Base-by-base conservation (phyloP, 2,888 invertebrate genomes). In the Tiliacea citrago region DNA sequence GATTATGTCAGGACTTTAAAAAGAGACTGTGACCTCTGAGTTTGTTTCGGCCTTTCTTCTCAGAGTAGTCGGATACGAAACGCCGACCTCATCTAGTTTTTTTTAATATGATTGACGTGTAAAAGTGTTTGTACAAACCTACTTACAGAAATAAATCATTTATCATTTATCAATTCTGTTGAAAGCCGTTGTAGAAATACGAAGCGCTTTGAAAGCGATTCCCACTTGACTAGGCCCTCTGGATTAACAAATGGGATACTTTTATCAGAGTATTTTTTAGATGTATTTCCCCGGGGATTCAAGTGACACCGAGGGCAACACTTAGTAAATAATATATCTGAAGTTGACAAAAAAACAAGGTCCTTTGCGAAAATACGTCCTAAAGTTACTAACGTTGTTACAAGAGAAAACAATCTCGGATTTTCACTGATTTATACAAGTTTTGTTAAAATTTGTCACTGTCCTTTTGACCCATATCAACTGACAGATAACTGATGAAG, bases 401-500 rank as follows among this genome's bases (percentile, higher is more conserved):
- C 35, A 63, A n/a, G 29, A 76, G 49, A 75, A 75, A 76, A 55
- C n/a, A 21, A 70, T 42, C 45, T 35, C 24, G 12, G 24, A 45
- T 51, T 66, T 71, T 47, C 35, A 45, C 58, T 63, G 53, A 67
- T 82, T 62, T 75, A 81, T 77, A 67, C 21, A 62, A 49, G 82
- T 77, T 82, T 53, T 16, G 42, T 49, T 47, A 77, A 79, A 80
- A 45, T 77, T 82, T 49, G 57, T 35, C 69, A 78, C 39, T 75
- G 47, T 66, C 39, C 13, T 29, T 13, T 66, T 58, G 62, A 75
- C 78, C 73, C 81, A 49, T 70, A 75, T 81, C 81, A 83, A 57
- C 49, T 53, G 60, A 29, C 66, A 75, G 35, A 53, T 77, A 65
- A 47, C 78, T 84, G 78, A 84, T 81, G 60, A 81, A 83, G 75